phyloP scores from a whole-genome alignment of 2,888 invertebrate species.

The Temnothorax ravouxi region DNA sequence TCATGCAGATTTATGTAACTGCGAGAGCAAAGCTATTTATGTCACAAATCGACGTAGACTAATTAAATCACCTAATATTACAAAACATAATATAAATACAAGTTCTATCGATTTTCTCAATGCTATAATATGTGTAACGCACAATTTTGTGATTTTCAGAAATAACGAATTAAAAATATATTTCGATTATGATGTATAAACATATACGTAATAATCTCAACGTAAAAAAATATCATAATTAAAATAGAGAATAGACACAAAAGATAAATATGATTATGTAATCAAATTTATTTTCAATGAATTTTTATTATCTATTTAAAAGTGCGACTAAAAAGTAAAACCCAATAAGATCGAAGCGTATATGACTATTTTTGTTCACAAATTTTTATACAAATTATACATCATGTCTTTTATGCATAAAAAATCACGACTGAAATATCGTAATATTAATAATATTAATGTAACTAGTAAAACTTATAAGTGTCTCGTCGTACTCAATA shows the following conservation, averaged over 20 bases:
- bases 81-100: background rate
- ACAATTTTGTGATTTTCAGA: constrained; percentile 2
- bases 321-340: constrained; percentile 26
- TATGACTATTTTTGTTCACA: background rate
- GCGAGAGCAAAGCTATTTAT: background rate
- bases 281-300: background rate
- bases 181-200: background rate
- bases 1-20: background rate
- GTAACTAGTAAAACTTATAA: constrained; percentile 12
- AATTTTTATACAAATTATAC: constrained; percentile 6
- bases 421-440: constrained; percentile 20
- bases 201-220: background rate
- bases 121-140: background rate
- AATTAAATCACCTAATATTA: background rate
- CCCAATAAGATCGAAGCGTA: background rate
- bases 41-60: background rate
- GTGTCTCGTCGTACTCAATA: background rate
- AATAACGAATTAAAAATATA: background rate
- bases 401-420: background rate
- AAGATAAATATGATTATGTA: background rate
- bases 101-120: background rate
- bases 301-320: constrained; percentile 30
- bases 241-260: background rate
- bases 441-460: constrained; percentile 5
- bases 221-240: background rate